Conservation (phyloP, 2,113 vertebrate genomes). For the Neolamprologus sp. region DNA sequence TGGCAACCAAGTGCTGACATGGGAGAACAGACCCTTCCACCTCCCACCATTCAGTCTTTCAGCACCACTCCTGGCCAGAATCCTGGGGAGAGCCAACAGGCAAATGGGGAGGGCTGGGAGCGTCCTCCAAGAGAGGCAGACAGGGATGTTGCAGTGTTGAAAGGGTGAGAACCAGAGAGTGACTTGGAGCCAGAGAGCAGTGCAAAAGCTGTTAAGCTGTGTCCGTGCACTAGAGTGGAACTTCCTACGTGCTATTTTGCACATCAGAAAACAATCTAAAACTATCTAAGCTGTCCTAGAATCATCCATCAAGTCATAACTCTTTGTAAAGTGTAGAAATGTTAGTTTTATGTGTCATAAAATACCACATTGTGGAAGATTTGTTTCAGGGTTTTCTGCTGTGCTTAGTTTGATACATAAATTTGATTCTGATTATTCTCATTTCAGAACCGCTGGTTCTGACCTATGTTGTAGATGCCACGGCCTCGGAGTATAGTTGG, state of each 20-base stretch:
- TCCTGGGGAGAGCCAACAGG: slow-evolving; percentile 31
- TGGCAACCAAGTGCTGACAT: slow-evolving; percentile 41
- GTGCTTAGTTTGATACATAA: neutral
- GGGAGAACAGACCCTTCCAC: slow-evolving; percentile 35
- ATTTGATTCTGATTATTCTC: neutral
- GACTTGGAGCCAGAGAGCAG: neutral
- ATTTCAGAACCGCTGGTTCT: neutral
- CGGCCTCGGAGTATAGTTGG: neutral
- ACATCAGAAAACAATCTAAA: neutral
- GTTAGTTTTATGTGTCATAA: neutral
- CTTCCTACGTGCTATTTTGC: neutral
- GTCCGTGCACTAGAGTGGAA: neutral
- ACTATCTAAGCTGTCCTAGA: neutral
- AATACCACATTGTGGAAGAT: neutral
- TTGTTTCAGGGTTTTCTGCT: neutral
- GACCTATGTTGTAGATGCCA: neutral
- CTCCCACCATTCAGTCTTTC: slow-evolving; percentile 68
- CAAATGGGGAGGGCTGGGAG: neutral
- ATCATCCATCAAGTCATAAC: neutral
- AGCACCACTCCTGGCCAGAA: slow-evolving; percentile 63
- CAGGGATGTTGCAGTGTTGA: slow-evolving; percentile 38
- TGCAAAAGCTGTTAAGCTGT: neutral
- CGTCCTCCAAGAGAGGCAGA: slow-evolving; percentile 7
- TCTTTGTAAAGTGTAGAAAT: neutral
- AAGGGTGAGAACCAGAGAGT: slow-evolving; percentile 49